Evolutionary conservation across 2,888 invertebrate species (phyloP).

Genomic region (Protonemura montana): DNA sequence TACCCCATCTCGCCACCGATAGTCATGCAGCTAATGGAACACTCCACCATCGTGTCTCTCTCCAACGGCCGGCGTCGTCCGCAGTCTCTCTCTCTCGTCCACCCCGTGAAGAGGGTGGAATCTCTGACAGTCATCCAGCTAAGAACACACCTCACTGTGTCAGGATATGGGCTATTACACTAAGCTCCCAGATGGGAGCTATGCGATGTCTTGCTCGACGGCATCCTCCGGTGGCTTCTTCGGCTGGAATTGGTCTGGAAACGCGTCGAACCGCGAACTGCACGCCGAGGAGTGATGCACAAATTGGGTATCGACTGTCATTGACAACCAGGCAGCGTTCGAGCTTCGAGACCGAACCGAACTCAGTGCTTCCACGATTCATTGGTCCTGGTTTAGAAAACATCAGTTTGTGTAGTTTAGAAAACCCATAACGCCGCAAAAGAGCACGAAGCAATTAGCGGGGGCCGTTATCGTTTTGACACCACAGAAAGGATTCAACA

Average conservation of each 20-base stretch:
- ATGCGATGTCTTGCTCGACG: neutral
- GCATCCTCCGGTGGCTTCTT: neutral
- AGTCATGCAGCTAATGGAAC: slow-evolving; percentile 28
- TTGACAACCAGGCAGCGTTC: neutral
- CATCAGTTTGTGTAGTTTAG: neutral
- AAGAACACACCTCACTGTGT: slow-evolving; percentile 40
- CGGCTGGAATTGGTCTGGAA: neutral
- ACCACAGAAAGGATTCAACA: neutral
- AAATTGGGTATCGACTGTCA: neutral
- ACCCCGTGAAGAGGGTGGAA: slow-evolving; percentile 29
- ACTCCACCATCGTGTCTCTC: slow-evolving; percentile 13
- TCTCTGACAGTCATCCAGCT: slow-evolving; percentile 46
- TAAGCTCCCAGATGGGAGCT: neutral
- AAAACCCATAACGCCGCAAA: neutral
- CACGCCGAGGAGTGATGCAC: neutral
- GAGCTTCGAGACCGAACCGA: neutral
- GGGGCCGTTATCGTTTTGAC: neutral
- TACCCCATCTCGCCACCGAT: neutral
- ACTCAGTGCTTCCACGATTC: neutral
- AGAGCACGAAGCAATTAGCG: neutral
- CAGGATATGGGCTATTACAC: slow-evolving; percentile 38
- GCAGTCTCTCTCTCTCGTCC: neutral
- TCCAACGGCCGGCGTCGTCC: neutral
- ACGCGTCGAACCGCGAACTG: neutral
- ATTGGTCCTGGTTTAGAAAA: neutral